These are phyloP conservation scores for Sylvia borin DNA, from an alignment of 2,797 vertebrate species.

Conservation along the genomic window DNA sequence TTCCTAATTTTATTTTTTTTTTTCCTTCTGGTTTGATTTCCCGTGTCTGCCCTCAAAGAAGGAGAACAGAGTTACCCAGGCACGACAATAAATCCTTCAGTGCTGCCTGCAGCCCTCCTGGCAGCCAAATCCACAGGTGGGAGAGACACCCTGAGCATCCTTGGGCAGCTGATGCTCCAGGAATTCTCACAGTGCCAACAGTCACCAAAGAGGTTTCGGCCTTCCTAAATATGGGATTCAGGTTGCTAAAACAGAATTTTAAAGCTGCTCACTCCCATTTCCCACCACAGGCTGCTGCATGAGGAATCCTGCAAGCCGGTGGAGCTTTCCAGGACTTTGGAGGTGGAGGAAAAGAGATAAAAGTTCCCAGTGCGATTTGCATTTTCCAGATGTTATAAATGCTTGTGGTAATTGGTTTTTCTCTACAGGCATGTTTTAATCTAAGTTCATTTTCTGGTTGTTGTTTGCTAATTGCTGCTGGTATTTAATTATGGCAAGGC, in stretches of 20 bases:
- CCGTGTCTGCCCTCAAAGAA: background rate
- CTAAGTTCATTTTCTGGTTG: background rate
- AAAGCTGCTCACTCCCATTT: background rate
- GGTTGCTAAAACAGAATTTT: background rate
- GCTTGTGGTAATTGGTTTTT: background rate
- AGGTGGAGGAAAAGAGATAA: background rate
- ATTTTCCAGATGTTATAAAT: background rate
- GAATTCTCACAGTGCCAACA: no score
- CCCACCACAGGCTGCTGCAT: background rate
- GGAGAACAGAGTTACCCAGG: background rate
- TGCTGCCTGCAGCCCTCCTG: background rate
- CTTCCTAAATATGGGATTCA: background rate
- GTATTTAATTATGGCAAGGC: conserved; percentile 22
- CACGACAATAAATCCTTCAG: background rate
- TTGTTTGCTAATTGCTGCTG: conserved; percentile 12
- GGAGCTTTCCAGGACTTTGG: background rate
- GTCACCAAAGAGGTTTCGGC: no score
- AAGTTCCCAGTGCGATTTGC: background rate
- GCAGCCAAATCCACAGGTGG: background rate
- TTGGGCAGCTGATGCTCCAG: no score
- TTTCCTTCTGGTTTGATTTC: background rate
- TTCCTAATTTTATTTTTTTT: background rate
- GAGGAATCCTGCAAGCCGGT: background rate
- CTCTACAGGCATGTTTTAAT: background rate
- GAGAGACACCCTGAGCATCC: background rate